Evolutionary conservation across 1,140 invertebrate genomes (phyloP).

Genomic region (Orchesella cincta): DNA sequence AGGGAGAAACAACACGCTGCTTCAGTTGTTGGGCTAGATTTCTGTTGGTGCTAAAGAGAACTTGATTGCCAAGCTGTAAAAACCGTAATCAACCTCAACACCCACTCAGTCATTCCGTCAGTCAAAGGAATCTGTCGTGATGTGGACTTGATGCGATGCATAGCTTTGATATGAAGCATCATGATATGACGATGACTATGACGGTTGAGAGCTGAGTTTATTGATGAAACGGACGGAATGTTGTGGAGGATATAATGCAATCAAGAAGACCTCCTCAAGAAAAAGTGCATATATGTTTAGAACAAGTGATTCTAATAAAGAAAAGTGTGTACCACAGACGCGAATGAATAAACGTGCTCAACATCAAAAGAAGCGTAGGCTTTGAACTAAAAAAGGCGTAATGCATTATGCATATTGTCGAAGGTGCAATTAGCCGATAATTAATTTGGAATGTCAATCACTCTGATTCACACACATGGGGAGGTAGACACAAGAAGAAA

Average conservation of each 20-base stretch:
- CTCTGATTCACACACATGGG: background rate
- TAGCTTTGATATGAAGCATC: background rate
- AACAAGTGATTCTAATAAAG: too few relatives aligned
- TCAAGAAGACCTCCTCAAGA: too few relatives aligned
- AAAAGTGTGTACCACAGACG: too few relatives aligned
- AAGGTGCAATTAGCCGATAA: slow-evolving; percentile 8
- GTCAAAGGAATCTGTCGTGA: slow-evolving; percentile 8
- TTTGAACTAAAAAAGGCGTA: background rate
- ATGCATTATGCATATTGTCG: background rate
- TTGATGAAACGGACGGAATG: background rate
- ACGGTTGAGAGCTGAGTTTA: background rate
- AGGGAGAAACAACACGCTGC: too few relatives aligned
- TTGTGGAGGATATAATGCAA: too few relatives aligned
- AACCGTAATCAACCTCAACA: slow-evolving; percentile 9
- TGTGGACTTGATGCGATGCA: background rate
- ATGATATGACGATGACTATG: background rate
- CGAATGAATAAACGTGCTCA: too few relatives aligned
- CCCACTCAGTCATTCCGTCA: background rate
- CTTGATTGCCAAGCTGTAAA: slow-evolving; percentile 4
- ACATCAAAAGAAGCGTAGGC: background rate
- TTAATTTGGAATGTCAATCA: slow-evolving; percentile 21
- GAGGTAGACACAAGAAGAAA: too few relatives aligned
- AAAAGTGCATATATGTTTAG: too few relatives aligned
- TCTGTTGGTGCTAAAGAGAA: background rate
- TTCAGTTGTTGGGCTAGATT: too few relatives aligned